Base-by-base conservation (phyloP, 1,140 invertebrate genomes). In the Tigriopus japonicus region DNA sequence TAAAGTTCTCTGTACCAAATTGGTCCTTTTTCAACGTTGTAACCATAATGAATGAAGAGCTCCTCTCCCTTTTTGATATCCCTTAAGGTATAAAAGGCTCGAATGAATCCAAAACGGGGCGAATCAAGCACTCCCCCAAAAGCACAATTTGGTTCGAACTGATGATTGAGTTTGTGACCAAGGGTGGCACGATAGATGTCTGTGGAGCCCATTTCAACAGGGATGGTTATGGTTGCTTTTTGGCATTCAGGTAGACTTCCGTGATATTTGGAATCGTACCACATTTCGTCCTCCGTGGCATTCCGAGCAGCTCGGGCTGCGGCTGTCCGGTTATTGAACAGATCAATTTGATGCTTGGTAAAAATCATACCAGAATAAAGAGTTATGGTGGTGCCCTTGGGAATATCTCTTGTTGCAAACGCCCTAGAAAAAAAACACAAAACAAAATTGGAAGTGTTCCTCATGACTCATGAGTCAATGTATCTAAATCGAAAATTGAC, bases 21-120 rank as follows among this genome's bases (percentile, higher is more conserved):
- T 15, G 24, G 17, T 28, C 14, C 52, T 12, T 1, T 23, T 23
- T 54, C 24, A 23, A 6, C 6, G 35, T 6, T n/a, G 21, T 54
- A 54, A 6, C 52, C 52, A 54, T 54, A 54, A 54, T 23, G 5
- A 13, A 28, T 54, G 17, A 54, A 54, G 5, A 54, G 21, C 13
- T 54, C 52, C 21, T 54, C 52, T 23, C 24, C 52, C 17, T 54
- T 54, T 54, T 54, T 54, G 14, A 54, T 54, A 13, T 54, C 52
- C 13, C 52, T 6, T 10, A 54, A 6, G 21, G 52, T 21, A 6
- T 5, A 28, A n/a, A 28, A 21, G 6, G 17, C 14, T 19, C 17
- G 21, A 15, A 19, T 21, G 21, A 28, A 28, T 6, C 52, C 52
- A 54, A 54, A 54, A 12, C 52, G 21, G 6, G 52, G 52, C 5